Percentiles rank a stretch among this genome's conserved stretches.
These are phyloP conservation scores for Styela clava DNA, from an alignment of 23 tunicate species.

Conservation along the genomic window DNA sequence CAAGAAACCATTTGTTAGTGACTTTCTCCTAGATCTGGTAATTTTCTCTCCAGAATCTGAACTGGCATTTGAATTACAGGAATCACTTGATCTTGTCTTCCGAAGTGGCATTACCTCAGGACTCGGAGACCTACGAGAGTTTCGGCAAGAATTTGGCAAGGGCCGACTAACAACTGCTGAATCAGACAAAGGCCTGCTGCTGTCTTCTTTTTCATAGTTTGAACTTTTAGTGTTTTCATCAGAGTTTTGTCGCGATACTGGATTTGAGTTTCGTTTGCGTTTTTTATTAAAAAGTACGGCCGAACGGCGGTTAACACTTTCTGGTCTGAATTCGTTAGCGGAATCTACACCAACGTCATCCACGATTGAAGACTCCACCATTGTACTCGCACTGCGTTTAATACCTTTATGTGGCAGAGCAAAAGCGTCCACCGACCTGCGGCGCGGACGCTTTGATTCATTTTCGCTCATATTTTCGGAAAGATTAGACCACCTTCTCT, in stretches of 20 bases:
- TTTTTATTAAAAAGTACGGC: constrained; percentile 79
- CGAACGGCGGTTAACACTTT: constrained; percentile 61
- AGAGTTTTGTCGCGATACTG: constrained; percentile 15
- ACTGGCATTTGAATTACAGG: constrained; percentile 8
- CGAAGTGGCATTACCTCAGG: background rate
- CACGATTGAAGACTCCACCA: background rate
- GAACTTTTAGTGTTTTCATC: background rate
- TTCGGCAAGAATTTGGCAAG: background rate
- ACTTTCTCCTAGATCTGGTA: background rate
- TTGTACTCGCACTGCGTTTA: constrained; percentile 10
- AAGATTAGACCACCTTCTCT: constrained; percentile 19
- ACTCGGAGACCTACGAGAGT: background rate
- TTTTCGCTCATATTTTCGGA: constrained; percentile 2
- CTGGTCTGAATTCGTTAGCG: constrained; percentile 5
- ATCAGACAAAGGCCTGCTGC: constrained; percentile 11
- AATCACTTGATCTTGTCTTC: constrained; percentile 11
- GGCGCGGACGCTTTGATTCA: background rate
- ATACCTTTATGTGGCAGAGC: background rate
- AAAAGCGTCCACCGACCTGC: background rate
- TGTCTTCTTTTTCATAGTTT: background rate
- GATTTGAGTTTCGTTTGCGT: constrained; percentile 16
- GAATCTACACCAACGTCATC: background rate
- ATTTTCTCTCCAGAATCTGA: constrained; percentile 5
- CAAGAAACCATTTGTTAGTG: constrained; percentile 9
- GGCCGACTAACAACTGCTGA: background rate